Evolutionary conservation across 2,888 invertebrate genomes (phyloP), one percentile per base, ranked within the genome.

Genomic region (Monoplex corrugatus): DNA sequence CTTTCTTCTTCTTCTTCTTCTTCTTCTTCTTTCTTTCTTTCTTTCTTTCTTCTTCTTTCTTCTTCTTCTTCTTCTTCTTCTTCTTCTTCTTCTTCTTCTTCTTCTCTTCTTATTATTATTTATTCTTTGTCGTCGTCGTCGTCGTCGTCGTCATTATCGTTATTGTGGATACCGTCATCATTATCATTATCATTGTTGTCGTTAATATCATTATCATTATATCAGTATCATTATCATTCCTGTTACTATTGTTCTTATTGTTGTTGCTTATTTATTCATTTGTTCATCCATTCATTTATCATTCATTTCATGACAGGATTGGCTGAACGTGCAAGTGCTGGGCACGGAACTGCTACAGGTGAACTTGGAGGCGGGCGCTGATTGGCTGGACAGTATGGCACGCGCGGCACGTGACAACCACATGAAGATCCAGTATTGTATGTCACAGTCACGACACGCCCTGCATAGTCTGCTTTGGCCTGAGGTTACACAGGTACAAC

Each of bases 361-460:
- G 8, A 92, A 94, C 82, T 83, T 95, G 8, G 75, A 87, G 44
- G 89, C 94, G 13, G 95, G 94, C 6, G 86, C 90, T 28, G 86
- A 87, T 3, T 95, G 95, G 95, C 89, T 95, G 63, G 89, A 57
- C 35, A 92, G 93, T 90, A 95, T 95, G 95, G 95, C 93, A 0
- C 88, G 89, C 19, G 95, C 94, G 8, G 95, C 95, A 1, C 68
- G 89, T 43, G 90, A 92, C 28, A 87, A 90, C 16, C 92, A 92
- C 10, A 89, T 95, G 16, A 93, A 92, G 57, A 93, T 95, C 19
- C 95, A 95, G 92, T 95, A 95, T 89, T 95, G 95, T 89, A 95
- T 95, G 95, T 92, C 95, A 1, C 91, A 93, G 28, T 88, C 94
- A 0, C 89, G 95, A 80, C 94, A 94, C 85, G 92, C 94, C 16